Conservation (phyloP, 1,140 invertebrate species). For the Ephestia elutella region DNA sequence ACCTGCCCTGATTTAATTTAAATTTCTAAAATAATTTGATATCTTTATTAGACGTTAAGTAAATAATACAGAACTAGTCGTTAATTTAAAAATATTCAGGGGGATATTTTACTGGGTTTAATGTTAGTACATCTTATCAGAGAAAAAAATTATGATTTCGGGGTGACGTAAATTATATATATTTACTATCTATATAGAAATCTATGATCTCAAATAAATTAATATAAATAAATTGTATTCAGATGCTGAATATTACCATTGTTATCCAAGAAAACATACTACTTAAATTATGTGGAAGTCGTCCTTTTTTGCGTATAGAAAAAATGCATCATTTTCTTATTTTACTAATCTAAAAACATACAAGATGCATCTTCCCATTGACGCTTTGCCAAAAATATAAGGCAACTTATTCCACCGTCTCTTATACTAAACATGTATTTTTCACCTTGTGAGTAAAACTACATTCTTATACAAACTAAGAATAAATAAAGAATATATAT, state of each 20-base stretch:
- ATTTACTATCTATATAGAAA: no score
- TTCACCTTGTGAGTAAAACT: not conserved
- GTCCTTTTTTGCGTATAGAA: not conserved
- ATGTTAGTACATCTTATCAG: no score
- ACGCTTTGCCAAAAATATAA: not conserved
- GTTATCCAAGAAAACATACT: not conserved
- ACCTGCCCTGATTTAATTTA: no score
- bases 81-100: no score
- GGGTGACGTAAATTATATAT: no score
- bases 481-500: not conserved
- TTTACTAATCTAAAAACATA: not conserved
- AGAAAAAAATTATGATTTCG: no score
- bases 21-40: no score
- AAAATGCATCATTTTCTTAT: not conserved
- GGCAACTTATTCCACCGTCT: not conserved
- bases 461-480: not conserved
- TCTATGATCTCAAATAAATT: no score
- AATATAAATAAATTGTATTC: not conserved
- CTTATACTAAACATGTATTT: not conserved
- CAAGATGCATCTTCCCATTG: not conserved
- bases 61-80: no score
- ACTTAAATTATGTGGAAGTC: not conserved
- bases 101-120: no score
- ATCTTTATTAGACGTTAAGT: no score
- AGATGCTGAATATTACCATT: not conserved